Evolutionary conservation across 2,797 vertebrate genomes (phyloP).

Genomic region (Squalus acanthias): DNA sequence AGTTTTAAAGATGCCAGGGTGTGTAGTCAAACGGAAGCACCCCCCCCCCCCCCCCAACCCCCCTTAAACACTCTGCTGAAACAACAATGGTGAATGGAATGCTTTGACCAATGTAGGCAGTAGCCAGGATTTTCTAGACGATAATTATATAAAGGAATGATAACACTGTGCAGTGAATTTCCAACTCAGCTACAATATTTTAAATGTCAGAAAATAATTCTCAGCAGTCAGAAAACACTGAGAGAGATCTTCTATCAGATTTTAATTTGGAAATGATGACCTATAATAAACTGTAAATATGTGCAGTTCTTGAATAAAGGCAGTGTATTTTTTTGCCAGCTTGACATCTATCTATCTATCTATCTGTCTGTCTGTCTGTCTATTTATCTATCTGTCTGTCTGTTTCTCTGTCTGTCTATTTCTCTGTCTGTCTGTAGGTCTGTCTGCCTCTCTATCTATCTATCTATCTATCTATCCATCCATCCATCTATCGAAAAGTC

Average conservation of each 20-base stretch:
- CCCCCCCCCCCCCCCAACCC: neutral
- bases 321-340: neutral
- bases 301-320: neutral
- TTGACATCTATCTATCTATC: neutral
- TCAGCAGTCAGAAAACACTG: neutral
- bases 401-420: too few relatives aligned
- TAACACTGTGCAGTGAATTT: neutral
- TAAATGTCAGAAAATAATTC: neutral
- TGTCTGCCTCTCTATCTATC: too few relatives aligned
- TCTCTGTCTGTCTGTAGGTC: too few relatives aligned
- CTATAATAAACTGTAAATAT: neutral
- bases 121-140: neutral
- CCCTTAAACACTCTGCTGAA: neutral
- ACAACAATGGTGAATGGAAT: neutral
- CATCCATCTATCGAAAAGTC: too few relatives aligned
- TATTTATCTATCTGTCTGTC: too few relatives aligned
- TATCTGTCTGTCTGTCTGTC: too few relatives aligned
- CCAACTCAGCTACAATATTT: neutral
- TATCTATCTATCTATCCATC: too few relatives aligned
- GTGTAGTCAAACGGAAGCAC: neutral
- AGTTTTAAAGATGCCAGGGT: neutral
- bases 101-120: neutral
- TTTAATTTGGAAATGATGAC: neutral
- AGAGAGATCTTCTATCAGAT: neutral
- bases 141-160: neutral